These are phyloP conservation scores for Pogonophryne albipinna DNA, from an alignment of 2,797 vertebrate genomes.

Conservation along the genomic window DNA sequence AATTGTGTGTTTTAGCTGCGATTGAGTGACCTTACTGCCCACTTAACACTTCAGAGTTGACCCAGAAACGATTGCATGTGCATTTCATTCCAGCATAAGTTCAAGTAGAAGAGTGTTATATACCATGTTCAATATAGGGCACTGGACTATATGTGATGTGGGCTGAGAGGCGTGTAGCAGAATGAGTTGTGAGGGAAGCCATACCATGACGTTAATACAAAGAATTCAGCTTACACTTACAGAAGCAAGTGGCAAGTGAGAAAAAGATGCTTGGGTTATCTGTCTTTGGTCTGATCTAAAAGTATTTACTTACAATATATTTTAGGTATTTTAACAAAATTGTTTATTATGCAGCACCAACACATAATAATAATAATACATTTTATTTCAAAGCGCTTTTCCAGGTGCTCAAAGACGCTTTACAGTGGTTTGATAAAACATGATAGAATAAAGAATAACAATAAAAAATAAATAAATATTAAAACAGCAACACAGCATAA, in stretches of 20 bases:
- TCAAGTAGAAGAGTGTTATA: slow-evolving; percentile 13
- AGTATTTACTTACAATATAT: too few relatives aligned
- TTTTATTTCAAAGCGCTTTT: too few relatives aligned
- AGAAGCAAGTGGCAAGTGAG: too few relatives aligned
- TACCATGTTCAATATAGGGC: neutral
- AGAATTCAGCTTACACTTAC: neutral
- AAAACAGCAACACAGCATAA: too few relatives aligned
- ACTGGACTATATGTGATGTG: neutral
- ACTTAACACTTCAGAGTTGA: slow-evolving; percentile 70
- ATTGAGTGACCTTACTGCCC: slow-evolving; percentile 78
- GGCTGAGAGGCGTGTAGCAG: neutral
- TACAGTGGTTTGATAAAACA: too few relatives aligned
- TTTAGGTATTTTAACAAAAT: too few relatives aligned
- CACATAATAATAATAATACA: neutral
- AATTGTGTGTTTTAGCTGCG: slow-evolving; percentile 49
- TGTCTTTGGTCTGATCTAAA: too few relatives aligned
- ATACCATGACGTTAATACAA: neutral
- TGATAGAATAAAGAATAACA: too few relatives aligned
- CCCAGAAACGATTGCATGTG: slow-evolving; percentile 64
- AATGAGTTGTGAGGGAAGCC: neutral
- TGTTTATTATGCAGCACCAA: neutral
- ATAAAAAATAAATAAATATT: too few relatives aligned
- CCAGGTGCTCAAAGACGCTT: too few relatives aligned
- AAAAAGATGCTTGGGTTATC: too few relatives aligned
- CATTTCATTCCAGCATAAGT: slow-evolving; percentile 6